Evolutionary conservation across 2,797 vertebrate genomes (phyloP).

Genomic region (Lutjanus argentimaculatus): DNA sequence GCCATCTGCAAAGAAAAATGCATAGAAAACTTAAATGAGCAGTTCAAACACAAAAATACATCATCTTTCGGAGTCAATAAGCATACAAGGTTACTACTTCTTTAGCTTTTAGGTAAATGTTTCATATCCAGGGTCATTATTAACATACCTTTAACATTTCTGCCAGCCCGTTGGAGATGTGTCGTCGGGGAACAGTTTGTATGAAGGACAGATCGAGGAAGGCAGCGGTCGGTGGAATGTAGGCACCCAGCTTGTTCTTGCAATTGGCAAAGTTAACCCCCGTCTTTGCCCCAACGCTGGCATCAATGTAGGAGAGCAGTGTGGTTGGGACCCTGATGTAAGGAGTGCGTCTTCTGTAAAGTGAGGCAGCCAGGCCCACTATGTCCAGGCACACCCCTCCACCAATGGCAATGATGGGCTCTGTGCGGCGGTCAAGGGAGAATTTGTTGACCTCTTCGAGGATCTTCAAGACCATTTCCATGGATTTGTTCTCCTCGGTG

Average conservation of each 20-base stretch:
- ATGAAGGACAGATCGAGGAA: conserved; percentile 89
- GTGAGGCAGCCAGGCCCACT: conserved; percentile 86
- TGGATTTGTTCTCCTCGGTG: conserved; percentile 89
- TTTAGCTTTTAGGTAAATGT: background rate
- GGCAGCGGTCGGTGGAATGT: conserved; percentile 85
- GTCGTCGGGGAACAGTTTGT: conserved; percentile 84
- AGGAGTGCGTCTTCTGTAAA: conserved; percentile 88
- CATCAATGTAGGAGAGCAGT: conserved; percentile 88
- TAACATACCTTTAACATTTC: conserved; percentile 88
- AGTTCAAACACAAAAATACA: accelerated
- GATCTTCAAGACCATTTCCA: conserved; percentile 87
- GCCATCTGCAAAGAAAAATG: conserved; percentile 86
- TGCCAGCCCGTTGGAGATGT: conserved; percentile 89
- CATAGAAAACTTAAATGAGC: accelerated
- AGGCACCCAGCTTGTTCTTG: conserved; percentile 90
- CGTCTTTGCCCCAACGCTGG: conserved; percentile 89
- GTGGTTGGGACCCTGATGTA: conserved; percentile 90
- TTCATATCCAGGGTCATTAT: background rate
- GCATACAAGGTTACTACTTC: background rate
- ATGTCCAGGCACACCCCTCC: conserved; percentile 90
- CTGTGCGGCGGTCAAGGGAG: conserved; percentile 85
- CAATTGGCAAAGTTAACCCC: conserved; percentile 91
- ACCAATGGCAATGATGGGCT: conserved; percentile 89
- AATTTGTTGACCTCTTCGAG: conserved; percentile 88
- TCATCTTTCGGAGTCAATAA: background rate